Percentiles rank a stretch among this genome's conserved stretches.
phyloP scores from a whole-genome alignment of 2,888 invertebrate species.

The Apotomis turbidana region DNA sequence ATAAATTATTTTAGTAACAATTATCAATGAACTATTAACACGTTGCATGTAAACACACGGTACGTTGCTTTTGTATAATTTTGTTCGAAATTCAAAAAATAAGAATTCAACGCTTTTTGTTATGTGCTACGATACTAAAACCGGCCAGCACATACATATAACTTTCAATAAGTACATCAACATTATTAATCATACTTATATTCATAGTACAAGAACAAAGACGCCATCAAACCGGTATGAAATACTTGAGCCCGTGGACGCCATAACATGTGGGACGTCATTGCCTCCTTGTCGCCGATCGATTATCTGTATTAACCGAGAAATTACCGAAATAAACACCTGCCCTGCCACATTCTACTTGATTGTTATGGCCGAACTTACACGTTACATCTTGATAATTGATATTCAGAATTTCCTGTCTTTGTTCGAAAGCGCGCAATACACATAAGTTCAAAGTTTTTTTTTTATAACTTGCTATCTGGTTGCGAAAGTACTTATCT shows the following conservation, averaged over 20 bases:
- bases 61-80: too few relatives aligned
- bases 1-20: too few relatives aligned
- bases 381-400: background rate
- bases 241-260: background rate
- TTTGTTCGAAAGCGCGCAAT: background rate
- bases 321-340: conserved; percentile 27
- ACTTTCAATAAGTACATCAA: background rate
- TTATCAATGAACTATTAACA: too few relatives aligned
- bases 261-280: conserved; percentile 14
- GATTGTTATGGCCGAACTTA: background rate
- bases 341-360: background rate
- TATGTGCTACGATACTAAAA: too few relatives aligned
- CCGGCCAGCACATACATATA: background rate
- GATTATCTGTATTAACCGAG: conserved; percentile 17
- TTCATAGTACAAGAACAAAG: conserved; percentile 12
- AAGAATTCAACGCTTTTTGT: too few relatives aligned
- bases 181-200: background rate
- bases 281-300: conserved; percentile 16
- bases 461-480: too few relatives aligned
- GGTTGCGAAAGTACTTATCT: too few relatives aligned
- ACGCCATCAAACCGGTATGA: conserved; percentile 25
- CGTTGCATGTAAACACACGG: too few relatives aligned
- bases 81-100: too few relatives aligned
- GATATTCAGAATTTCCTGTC: background rate
- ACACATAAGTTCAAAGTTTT: too few relatives aligned